Conservation (phyloP, 2,888 invertebrate genomes). For the Cerastoderma edule region DNA sequence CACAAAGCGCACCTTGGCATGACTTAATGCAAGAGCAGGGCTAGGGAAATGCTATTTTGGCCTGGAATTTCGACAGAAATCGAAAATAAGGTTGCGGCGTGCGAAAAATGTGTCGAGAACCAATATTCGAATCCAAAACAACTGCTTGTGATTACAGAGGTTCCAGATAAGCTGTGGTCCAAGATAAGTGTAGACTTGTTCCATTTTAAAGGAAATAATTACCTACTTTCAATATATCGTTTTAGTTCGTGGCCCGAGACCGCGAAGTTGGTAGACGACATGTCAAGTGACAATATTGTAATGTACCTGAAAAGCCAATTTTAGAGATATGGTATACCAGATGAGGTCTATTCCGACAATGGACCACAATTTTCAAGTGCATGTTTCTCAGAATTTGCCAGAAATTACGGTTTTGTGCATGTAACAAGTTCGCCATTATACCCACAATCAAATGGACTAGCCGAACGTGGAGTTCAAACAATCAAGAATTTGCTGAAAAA, state of each 20-base stretch:
- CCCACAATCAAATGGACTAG: conserved; percentile 21
- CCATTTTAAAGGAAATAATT: conserved; percentile 15
- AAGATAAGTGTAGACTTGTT: conserved; percentile 29
- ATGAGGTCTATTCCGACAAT: conserved; percentile 36
- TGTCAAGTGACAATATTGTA: conserved; percentile 23
- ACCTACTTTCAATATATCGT: conserved; percentile 24
- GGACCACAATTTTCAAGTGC: conserved; percentile 29
- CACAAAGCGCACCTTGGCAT: conserved; percentile 32
- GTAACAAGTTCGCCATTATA: conserved; percentile 18
- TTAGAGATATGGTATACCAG: conserved; percentile 26
- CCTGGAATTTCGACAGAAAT: conserved; percentile 32
- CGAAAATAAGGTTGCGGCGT: conserved; percentile 30
- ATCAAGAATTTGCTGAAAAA: conserved; percentile 31
- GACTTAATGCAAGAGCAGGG: conserved; percentile 34
- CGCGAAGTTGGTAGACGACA: conserved; percentile 26
- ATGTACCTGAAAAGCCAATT: conserved; percentile 29
- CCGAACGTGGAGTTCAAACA: conserved; percentile 38
- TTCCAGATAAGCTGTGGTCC: conserved; percentile 31
- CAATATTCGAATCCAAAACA: conserved; percentile 9
- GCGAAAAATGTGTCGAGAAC: conserved; percentile 30
- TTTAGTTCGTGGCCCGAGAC: conserved; percentile 48
- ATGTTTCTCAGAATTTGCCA: background rate
- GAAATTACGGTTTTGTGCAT: conserved; percentile 24
- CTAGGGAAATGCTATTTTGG: conserved; percentile 42
- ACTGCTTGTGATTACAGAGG: conserved; percentile 21